phyloP scores from a whole-genome alignment of 1,140 invertebrate species.

The Elymnias hypermnestra region DNA sequence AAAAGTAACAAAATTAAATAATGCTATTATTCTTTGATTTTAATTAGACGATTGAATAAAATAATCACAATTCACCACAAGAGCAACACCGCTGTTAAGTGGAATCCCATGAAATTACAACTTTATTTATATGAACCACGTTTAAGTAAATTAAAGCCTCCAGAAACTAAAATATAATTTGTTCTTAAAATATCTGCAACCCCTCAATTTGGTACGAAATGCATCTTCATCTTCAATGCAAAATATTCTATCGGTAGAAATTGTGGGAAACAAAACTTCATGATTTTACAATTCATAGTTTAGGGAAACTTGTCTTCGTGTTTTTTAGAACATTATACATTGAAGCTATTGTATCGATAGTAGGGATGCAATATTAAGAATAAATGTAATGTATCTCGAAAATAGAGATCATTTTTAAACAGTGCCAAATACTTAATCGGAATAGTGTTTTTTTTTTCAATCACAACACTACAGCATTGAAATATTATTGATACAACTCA shows the following conservation, averaged over 20 bases:
- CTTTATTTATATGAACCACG: background rate
- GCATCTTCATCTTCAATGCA: background rate
- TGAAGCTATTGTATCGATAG: too few species aligned
- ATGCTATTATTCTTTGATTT: slow-evolving; percentile 9
- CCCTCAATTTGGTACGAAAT: background rate
- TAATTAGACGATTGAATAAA: background rate
- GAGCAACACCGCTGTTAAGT: too few species aligned
- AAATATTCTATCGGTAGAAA: background rate
- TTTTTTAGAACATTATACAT: too few species aligned
- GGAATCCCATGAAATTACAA: background rate
- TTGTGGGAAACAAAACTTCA: too few species aligned
- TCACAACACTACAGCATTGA: too few species aligned
- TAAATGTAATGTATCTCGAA: too few species aligned
- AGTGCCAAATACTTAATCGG: too few species aligned
- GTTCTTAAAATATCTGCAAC: background rate
- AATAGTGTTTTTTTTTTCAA: too few species aligned
- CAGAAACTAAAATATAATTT: background rate
- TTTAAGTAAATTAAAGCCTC: slow-evolving; percentile 5
- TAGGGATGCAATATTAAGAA: too few species aligned
- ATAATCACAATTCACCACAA: background rate
- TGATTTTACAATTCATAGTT: background rate
- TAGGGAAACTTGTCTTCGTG: too few species aligned
- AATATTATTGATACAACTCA: too few species aligned
- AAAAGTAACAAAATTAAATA: slow-evolving; percentile 19
- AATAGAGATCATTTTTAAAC: too few species aligned